Conservation (phyloP, 2,113 vertebrate species). For the Colaptes auratus region DNA sequence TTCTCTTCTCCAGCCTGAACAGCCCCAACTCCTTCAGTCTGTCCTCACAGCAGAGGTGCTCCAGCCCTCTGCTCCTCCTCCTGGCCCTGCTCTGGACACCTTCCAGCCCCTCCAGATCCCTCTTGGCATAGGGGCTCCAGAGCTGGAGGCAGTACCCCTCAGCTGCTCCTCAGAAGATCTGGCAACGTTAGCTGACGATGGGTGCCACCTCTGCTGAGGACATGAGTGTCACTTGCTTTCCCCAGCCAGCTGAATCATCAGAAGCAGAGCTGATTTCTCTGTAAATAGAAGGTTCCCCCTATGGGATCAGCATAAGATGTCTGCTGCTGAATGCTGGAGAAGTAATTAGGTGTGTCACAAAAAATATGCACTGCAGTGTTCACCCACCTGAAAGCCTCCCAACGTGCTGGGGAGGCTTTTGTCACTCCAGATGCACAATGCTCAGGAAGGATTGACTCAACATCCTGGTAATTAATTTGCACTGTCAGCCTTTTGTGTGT, state of each 20-base stretch:
- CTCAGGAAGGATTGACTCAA: background rate
- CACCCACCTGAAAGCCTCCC: background rate
- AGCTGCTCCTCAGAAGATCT: no score
- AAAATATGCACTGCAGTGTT: background rate
- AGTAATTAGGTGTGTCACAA: background rate
- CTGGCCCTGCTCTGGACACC: no score
- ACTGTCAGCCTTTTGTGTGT: background rate
- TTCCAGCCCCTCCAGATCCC: no score
- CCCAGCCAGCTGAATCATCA: background rate
- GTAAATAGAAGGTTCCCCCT: background rate
- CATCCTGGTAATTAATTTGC: background rate
- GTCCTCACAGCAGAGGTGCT: no score
- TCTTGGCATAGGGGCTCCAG: no score
- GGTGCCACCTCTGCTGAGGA: no score
- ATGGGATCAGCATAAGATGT: background rate
- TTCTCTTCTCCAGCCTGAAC: no score
- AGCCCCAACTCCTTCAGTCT: no score
- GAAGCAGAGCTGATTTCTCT: background rate
- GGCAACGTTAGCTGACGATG: no score
- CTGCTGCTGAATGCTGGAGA: background rate
- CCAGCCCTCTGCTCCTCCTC: no score
- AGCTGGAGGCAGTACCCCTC: no score
- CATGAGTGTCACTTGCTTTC: background rate
- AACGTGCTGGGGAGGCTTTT: background rate
- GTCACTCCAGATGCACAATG: background rate